These are phyloP conservation scores for Drosophila maculinotata DNA, from an alignment of 2,888 invertebrate genomes.

Conservation along the genomic window DNA sequence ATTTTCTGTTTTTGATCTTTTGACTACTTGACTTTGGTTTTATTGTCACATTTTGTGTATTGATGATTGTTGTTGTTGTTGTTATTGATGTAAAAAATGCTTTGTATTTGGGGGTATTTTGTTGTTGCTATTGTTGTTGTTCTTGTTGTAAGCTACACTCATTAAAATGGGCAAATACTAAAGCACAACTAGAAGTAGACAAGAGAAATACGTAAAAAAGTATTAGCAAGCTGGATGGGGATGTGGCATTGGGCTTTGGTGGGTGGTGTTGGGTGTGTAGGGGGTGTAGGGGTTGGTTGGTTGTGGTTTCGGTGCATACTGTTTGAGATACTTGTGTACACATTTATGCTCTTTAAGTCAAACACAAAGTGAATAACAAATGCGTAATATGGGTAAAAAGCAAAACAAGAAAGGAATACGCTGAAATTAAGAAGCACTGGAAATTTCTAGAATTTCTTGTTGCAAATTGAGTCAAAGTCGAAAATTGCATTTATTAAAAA, in stretches of 20 bases:
- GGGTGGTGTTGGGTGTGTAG: not conserved
- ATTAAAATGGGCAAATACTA: conserved; percentile 79
- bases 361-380: conserved; percentile 26
- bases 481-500: not conserved
- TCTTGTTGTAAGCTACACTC: conserved; percentile 70
- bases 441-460: too few species aligned
- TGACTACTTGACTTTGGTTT: conserved; percentile 38
- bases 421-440: too few species aligned
- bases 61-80: conserved; percentile 51
- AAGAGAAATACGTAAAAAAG: conserved; percentile 74
- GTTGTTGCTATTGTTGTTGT: conserved; percentile 35
- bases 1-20: conserved; percentile 19
- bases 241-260: not conserved
- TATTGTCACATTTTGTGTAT: conserved; percentile 77
- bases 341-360: conserved; percentile 7
- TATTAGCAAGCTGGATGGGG: conserved; percentile 71
- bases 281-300: conserved; percentile 4
- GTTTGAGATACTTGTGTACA: conserved; percentile 1
- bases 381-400: conserved; percentile 9
- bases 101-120: conserved; percentile 42
- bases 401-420: conserved; percentile 9
- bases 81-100: conserved; percentile 60
- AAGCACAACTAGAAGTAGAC: conserved; percentile 78
- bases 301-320: conserved; percentile 14
- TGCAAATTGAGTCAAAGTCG: conserved; percentile 60